Conservation (phyloP, 1,140 invertebrate genomes). For the Mycetomoellerius zeteki region DNA sequence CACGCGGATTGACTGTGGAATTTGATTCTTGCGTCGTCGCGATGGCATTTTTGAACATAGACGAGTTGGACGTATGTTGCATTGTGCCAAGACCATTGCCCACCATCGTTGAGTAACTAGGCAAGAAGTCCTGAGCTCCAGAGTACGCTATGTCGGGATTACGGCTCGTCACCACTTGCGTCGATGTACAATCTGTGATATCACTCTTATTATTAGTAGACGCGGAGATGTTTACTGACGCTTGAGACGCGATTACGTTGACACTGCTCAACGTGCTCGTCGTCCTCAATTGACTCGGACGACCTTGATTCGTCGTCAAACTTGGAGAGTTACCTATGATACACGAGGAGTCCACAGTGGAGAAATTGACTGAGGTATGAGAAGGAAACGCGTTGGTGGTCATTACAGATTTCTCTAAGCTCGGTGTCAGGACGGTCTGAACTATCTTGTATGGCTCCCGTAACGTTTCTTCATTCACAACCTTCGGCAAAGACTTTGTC, state of each 20-base stretch:
- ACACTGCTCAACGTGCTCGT: slow-evolving; percentile 13
- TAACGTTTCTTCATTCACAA: slow-evolving; percentile 81
- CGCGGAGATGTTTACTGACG: slow-evolving; percentile 14
- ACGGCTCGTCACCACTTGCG: slow-evolving; percentile 60
- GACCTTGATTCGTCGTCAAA: slow-evolving; percentile 28
- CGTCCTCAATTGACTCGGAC: slow-evolving; percentile 56
- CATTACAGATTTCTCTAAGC: slow-evolving; percentile 59
- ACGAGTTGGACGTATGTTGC: slow-evolving; percentile 56
- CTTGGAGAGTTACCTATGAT: slow-evolving; percentile 28
- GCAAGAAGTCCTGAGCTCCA: slow-evolving; percentile 71
- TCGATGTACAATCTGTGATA: slow-evolving; percentile 30
- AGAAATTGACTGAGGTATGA: slow-evolving; percentile 45
- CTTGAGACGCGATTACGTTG: slow-evolving; percentile 51
- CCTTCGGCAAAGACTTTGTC: slow-evolving; percentile 81
- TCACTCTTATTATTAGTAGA: slow-evolving; percentile 34
- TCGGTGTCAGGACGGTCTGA: slow-evolving; percentile 66
- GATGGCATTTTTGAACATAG: slow-evolving; percentile 50
- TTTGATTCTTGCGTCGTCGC: slow-evolving; percentile 56
- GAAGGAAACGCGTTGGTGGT: slow-evolving; percentile 57
- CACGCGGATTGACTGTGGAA: not conserved
- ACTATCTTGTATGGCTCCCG: slow-evolving; percentile 84
- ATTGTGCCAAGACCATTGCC: slow-evolving; percentile 36
- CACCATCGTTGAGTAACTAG: slow-evolving; percentile 71
- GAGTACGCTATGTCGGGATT: slow-evolving; percentile 70
- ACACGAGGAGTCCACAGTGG: slow-evolving; percentile 30